Evolutionary conservation across 2,888 invertebrate genomes (phyloP).

Genomic region (Chaetoderma sp.): DNA sequence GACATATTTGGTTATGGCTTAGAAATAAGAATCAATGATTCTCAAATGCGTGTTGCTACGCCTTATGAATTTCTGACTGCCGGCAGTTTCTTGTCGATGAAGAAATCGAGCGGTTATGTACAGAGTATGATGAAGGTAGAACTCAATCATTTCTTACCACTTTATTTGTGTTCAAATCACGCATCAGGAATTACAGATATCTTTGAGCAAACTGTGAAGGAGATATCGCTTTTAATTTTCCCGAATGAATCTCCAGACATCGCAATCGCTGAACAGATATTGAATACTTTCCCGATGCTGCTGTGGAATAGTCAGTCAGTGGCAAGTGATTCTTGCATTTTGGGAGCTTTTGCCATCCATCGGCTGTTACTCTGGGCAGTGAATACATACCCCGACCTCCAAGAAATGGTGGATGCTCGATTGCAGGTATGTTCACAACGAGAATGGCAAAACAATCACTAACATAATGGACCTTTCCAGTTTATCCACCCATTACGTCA

Average conservation of each 20-base stretch:
- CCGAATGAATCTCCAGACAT: too few species aligned
- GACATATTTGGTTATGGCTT: background rate
- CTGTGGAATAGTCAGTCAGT: too few species aligned
- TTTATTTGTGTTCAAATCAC: background rate
- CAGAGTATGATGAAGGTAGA: background rate
- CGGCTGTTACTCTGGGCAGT: slow-evolving; percentile 29
- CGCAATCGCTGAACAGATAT: too few species aligned
- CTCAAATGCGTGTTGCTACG: background rate
- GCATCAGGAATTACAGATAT: background rate
- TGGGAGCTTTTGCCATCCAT: slow-evolving; percentile 25
- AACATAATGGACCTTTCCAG: too few species aligned
- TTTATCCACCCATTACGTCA: too few species aligned
- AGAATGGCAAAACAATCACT: too few species aligned
- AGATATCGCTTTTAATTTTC: too few species aligned
- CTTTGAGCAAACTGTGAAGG: background rate
- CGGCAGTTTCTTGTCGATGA: background rate
- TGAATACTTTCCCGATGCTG: too few species aligned
- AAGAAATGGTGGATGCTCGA: slow-evolving; percentile 10
- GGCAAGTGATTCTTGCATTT: too few species aligned
- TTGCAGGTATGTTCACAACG: slow-evolving; percentile 18
- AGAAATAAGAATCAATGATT: background rate
- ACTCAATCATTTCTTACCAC: background rate
- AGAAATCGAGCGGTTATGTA: background rate
- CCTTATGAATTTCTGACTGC: background rate
- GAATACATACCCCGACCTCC: slow-evolving; percentile 20